Base-by-base conservation (phyloP, 2,888 invertebrate genomes). In the Pogonocherus hispidulus region DNA sequence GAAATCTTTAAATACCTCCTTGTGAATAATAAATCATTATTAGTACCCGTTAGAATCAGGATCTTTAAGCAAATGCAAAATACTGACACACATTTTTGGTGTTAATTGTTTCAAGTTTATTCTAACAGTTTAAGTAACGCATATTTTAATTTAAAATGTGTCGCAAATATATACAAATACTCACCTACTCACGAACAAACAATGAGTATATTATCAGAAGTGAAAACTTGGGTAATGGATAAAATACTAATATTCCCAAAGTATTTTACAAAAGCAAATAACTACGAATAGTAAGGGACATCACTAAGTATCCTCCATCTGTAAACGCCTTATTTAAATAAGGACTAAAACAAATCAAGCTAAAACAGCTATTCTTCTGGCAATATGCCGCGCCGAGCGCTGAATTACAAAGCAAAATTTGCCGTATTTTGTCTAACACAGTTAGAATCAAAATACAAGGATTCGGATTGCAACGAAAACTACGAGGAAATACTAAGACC, bases 1-100 rank as follows among this genome's bases (percentile, higher is more conserved):
- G 32, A 27, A 35, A 47, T 47, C 22, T 44, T 32, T 1, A 19
- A 44, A 22, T 44, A 37, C 14, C 55, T n/a, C 22, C 2, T 14
- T 37, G 44, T n/a, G n/a, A 57, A 57, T 46, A 59, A 59, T 46
- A 41, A 41, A 5, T 3, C 5, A 14, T 41, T 41, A 14, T 41
- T n/a, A 0, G 41, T 41, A 14, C n/a, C 3, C 16, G 41, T 0
- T 41, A n/a, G 16, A n/a, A 41, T 41, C 11, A 41, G 41, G 41
- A 41, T 41, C 14, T 14, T 11, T 16, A 41, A 14, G 16, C 41
- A 41, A 1, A 32, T 32, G 32, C 32, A 32, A n/a, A 41, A 41
- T 41, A 41, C n/a, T 41, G 41, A 41, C 41, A 41, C n/a, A 41
- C 41, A 41, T 41, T 41, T 41, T 41, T 41, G 5, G 41, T n/a